Conservation (phyloP, 1,140 invertebrate species). For the Colletes latitarsis region DNA sequence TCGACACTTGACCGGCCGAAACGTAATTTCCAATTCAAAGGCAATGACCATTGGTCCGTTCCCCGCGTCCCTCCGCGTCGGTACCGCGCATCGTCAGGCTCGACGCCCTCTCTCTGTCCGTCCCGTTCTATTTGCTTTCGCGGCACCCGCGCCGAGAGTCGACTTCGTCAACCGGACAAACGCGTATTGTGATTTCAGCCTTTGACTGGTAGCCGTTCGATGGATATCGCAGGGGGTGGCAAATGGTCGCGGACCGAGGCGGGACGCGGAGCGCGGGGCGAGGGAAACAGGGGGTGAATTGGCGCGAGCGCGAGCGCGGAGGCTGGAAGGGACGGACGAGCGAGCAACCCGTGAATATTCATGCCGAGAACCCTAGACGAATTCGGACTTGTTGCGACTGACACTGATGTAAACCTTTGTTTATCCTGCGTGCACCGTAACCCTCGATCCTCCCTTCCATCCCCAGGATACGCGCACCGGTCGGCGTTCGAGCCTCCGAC, state of each 20-base stretch:
- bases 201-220: slow-evolving; percentile 78
- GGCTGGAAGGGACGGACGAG: slow-evolving; percentile 53
- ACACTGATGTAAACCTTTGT: slow-evolving; percentile 82
- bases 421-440: slow-evolving; percentile 65
- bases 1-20: slow-evolving; percentile 73
- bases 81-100: slow-evolving; percentile 32
- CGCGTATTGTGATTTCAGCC: slow-evolving; percentile 81
- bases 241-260: slow-evolving; percentile 40
- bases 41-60: slow-evolving; percentile 74
- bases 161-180: slow-evolving; percentile 79
- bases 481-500: slow-evolving; percentile 6
- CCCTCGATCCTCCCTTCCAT: slow-evolving; percentile 30
- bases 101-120: slow-evolving; percentile 46
- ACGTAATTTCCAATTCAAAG: slow-evolving; percentile 80
- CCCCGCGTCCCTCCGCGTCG: slow-evolving; percentile 20
- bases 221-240: slow-evolving; percentile 63
- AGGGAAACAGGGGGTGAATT: slow-evolving; percentile 43
- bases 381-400: slow-evolving; percentile 82
- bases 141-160: slow-evolving; percentile 65
- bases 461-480: slow-evolving; percentile 15
- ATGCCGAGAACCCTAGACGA: slow-evolving; percentile 74
- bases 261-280: slow-evolving; percentile 29
- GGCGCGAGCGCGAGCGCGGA: slow-evolving; percentile 26
- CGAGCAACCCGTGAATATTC: slow-evolving; percentile 77
- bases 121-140: slow-evolving; percentile 76